A percentile compares a stretch with the other conserved stretches of the same genome.
phyloP scores from a whole-genome alignment of 2,797 vertebrate genomes.

The Nasua narica region DNA sequence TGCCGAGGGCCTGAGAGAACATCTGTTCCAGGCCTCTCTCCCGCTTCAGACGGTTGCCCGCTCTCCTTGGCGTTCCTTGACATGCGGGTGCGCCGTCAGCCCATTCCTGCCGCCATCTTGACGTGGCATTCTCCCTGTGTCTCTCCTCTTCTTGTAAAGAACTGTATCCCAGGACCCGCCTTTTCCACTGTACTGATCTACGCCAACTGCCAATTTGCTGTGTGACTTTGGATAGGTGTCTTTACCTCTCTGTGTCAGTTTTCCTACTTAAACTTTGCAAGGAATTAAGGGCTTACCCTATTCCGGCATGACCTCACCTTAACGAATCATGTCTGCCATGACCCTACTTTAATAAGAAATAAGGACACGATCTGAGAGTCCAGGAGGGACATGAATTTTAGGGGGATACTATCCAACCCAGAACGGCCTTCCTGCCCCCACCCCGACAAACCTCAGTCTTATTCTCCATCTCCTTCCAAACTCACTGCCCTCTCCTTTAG shows the following conservation, averaged over 20 bases:
- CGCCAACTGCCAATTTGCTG: neutral
- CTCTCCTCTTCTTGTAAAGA: neutral
- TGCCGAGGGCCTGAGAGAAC: neutral
- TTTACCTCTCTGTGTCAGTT: neutral
- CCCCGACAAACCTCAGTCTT: neutral
- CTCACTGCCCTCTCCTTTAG: neutral
- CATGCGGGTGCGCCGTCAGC: neutral
- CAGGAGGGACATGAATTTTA: neutral
- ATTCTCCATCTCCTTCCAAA: neutral
- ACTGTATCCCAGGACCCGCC: neutral
- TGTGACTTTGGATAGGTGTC: neutral
- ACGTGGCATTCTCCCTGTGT: rapidly evolving
- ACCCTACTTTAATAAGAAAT: neutral
- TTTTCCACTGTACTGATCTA: neutral
- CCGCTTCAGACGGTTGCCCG: neutral
- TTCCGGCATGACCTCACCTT: neutral
- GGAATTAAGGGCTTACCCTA: neutral
- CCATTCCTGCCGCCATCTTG: neutral
- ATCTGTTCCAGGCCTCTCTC: neutral
- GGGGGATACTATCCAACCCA: neutral
- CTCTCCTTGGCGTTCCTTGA: neutral
- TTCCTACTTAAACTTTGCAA: neutral
- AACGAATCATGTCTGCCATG: neutral
- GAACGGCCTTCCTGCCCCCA: neutral
- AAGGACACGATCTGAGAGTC: neutral